A percentile compares a stretch with the other conserved stretches of the same genome.
phyloP scores from a whole-genome alignment of 2,888 invertebrate genomes.

The Agrotis puta region DNA sequence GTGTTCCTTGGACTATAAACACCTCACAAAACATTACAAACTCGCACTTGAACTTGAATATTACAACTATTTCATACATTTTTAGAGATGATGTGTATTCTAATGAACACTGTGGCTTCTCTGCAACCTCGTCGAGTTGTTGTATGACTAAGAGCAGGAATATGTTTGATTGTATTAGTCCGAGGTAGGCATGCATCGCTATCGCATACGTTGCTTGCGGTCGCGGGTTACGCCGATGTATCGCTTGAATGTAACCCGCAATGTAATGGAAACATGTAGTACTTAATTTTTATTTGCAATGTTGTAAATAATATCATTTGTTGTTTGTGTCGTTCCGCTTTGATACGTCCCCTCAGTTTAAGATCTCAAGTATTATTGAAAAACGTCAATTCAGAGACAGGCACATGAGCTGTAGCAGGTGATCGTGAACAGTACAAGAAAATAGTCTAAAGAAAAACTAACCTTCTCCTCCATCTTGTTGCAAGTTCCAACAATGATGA shows the following conservation, averaged over 20 bases:
- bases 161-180: constrained; percentile 49
- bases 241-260: constrained; percentile 68
- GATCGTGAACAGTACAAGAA: not conserved
- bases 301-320: constrained; percentile 56
- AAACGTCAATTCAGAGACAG: constrained; percentile 6
- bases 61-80: not conserved
- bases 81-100: constrained; percentile 37
- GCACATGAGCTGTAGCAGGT: not conserved
- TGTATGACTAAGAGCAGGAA: constrained; percentile 57
- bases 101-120: constrained; percentile 66
- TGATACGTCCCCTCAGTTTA: constrained; percentile 5
- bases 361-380: constrained; percentile 1
- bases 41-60: not conserved
- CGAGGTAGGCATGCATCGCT: constrained; percentile 70
- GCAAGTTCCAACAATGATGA: not conserved
- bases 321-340: constrained; percentile 40
- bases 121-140: constrained; percentile 62
- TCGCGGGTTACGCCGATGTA: constrained; percentile 45
- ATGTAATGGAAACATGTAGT: constrained; percentile 65
- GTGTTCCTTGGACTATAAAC: constrained; percentile 63
- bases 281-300: constrained; percentile 68
- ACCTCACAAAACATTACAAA: no score
- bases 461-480: not conserved
- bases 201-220: constrained; percentile 77
- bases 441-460: not conserved